Base-by-base conservation (phyloP, 2,113 vertebrate species). In the Mus pahari region DNA sequence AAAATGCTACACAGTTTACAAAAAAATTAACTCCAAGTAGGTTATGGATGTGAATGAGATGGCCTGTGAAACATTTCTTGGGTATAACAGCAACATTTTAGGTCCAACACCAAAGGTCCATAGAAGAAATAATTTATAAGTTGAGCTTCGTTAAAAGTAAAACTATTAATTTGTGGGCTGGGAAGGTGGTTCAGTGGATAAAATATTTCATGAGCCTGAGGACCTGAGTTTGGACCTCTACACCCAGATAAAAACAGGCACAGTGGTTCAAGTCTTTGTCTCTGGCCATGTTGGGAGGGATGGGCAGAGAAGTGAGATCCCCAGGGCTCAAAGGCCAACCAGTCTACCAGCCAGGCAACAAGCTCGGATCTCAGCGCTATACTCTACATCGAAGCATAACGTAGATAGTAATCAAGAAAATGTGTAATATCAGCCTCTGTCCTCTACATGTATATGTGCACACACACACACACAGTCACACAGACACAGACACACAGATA, bases 381-480 rank as follows among this genome's bases (percentile, higher is more conserved):
- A 78, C 1, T 58, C 16, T 16, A 33, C 31, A 45, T 20, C 4
- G 5, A 45, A 64, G 7, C 45, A 7, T 42, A 83, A 62, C 42
- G 39, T 45, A 31, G 13, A 64, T 4, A 5, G 16, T 4, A 31
- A 31, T 42, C 58, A 45, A 45, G 26, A 45, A 45, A 84, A 64
- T 7, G 10, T 13, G 3, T 19, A 17, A 19, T 62, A 19, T 42
- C 14, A 28, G 11, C 3, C 3, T 42, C n/a, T 62, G n/a, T 0
- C 22, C 14, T 62, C 58, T 62, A 31, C 58, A 62, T 42, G 3
- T 26, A 60, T 22, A 60, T 26, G 3, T 14, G 26, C 36, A 24
- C n/a, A 22, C 12, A 33, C 75, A 31, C n/a, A 39, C 5, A 33
- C 75, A 31, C 22, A 24, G 10, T 42, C n/a, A 74, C 22, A 48